Base-by-base conservation (phyloP, 1,140 invertebrate genomes). In the Philaenus spumarius region DNA sequence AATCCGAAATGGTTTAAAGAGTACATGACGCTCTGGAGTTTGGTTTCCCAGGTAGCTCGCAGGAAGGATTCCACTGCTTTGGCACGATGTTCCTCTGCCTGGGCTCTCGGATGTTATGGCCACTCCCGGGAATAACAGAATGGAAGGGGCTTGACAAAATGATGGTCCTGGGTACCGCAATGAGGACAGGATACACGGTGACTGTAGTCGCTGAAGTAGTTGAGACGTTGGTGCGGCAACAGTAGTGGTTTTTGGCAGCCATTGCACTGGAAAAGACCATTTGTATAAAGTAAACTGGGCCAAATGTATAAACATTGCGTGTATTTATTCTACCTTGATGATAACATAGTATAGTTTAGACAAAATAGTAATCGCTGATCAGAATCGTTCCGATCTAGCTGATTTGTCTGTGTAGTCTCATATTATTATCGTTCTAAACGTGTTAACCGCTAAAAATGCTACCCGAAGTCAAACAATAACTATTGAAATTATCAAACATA, bases 171-270 rank as follows among this genome's bases (percentile, higher is more conserved):
- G 14, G 84, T 83, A 64, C 86, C 84, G 79, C 94, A 98, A 71
- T 90, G 88, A 7, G 90, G 91, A 76, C 95, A 98, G 55, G 87
- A 83, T 66, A 94, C 84, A 65, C 87, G 83, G 67, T 92, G 90
- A 72, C 91, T 95, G 79, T 96, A 97, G 75, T 97, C 92, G 64
- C 91, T 95, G 80, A 93, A 95, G 80, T 86, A 97, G 75, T 90
- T 89, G 60, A 95, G 77, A 63, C 90, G 82, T 74, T 94, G 89
- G 67, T 90, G 86, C 7, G 89, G 87, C 68, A 88, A 83, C 67
- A 94, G 85, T 52, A 95, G 80, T 19, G 89, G 82, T 73, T 90
- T 88, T 73, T 83, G 85, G 79, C 92, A 95, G 68, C 81, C 85
- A 79, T 92, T 93, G 78, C 93, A 95, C 89, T 93, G 78, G 2